phyloP scores from a whole-genome alignment of 2,113 vertebrate genomes.

The Paedocypris sp. region DNA sequence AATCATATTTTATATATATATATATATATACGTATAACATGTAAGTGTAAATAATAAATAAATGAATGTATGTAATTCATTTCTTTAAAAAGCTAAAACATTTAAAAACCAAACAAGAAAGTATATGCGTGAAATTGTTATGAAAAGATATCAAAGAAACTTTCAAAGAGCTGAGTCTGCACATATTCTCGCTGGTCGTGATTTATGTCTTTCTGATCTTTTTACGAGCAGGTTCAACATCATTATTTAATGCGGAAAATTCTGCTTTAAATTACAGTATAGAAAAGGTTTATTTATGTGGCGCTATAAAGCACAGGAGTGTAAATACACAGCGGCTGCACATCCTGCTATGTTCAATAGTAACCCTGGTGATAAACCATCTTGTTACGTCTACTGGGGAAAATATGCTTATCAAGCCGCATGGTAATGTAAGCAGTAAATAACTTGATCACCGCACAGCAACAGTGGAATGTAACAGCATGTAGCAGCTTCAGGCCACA shows the following conservation, averaged over 20 bases:
- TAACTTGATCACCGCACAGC: slow-evolving; percentile 41
- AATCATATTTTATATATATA: no score
- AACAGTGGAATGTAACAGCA: slow-evolving; percentile 42
- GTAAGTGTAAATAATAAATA: no score
- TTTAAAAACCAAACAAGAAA: no score
- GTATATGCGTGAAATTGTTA: no score
- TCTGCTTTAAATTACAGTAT: slow-evolving; percentile 48
- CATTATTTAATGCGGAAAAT: slow-evolving; percentile 48
- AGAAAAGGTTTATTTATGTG: slow-evolving; percentile 56
- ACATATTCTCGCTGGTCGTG: slow-evolving; percentile 14
- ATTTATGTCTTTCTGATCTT: slow-evolving; percentile 39
- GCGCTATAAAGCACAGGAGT: slow-evolving; percentile 43
- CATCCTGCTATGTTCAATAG: slow-evolving; percentile 27
- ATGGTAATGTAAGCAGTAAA: slow-evolving; percentile 57
- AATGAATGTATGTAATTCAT: no score
- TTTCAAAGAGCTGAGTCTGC: slow-evolving; percentile 22
- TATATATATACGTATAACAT: no score
- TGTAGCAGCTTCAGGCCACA: slow-evolving; percentile 39
- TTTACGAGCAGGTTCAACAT: slow-evolving; percentile 40
- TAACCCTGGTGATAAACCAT: slow-evolving; percentile 53
- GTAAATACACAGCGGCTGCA: slow-evolving; percentile 30
- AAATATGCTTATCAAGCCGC: slow-evolving; percentile 63
- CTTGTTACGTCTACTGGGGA: slow-evolving; percentile 55
- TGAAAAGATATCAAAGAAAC: slow-evolving; percentile 9
- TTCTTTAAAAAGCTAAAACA: no score